Evolutionary conservation across 1,140 invertebrate genomes (phyloP), one percentile per base, ranked within the genome.

Genomic region (Drosophila busckii): DNA sequence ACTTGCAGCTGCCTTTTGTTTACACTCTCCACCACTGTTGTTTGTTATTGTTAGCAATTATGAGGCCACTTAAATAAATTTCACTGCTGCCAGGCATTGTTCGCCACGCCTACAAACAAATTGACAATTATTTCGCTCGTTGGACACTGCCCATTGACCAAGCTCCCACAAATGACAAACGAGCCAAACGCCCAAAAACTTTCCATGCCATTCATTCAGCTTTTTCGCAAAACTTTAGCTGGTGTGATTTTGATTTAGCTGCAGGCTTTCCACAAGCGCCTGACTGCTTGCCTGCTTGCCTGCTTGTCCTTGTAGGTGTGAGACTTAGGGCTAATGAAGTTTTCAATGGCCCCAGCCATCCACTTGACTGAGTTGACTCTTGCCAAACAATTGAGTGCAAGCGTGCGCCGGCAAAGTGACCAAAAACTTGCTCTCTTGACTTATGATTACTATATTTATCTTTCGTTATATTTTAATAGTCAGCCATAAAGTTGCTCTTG

Each of bases 11-110:
- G 70, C 26, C 64, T 68, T 73, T 68, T 75, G 70, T 75, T 73
- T 63, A 38, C 25, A 29, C 50, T 61, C 9, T 20, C 4, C n/a
- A 19, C 3, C 8, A 5, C 15, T 10, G 28, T 45, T 66, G 45
- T 40, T 44, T 48, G 32, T 54, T 73, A 70, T 63, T 64, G 70
- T 73, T 64, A 71, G 64, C 70, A 75, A 75, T 75, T 75, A 75
- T 75, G 63, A 73, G 63, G 63, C 69, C 70, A 75, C 70, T 75
- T 75, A 73, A 73, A 73, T 73, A 73, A 63, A 73, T 75, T 75
- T 75, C 59, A 75, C 68, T 73, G 70, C 70, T 50, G 58, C 52
- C 70, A 60, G 63, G 22, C 70, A 45, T 58, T 52, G 55, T 56
- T 45, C 46, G 32, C 31, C 16, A 17, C 56, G 56, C 46, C 60